Conservation (phyloP, 2,888 invertebrate species). For the Dasysyrphus tricinctus region DNA sequence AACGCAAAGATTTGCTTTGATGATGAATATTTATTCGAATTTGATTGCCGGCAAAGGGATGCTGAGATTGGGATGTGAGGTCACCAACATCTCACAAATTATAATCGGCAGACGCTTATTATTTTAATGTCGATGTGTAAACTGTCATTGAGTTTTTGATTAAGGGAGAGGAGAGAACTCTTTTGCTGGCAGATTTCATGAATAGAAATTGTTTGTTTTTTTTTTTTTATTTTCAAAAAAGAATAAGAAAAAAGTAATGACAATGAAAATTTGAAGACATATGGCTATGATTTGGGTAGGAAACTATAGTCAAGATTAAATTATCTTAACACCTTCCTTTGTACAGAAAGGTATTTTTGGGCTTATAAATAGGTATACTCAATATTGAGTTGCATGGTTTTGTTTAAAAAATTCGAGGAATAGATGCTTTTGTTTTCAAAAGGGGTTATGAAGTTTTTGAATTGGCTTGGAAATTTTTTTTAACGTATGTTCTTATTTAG, state of each 20-base stretch:
- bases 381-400: not conserved
- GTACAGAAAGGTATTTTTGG: not conserved
- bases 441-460: not conserved
- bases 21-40: slow-evolving; percentile 69
- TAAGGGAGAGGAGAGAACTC: not conserved
- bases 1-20: slow-evolving; percentile 67
- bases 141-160: slow-evolving; percentile 41
- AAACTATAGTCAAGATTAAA: not conserved
- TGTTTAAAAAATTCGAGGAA: slow-evolving; percentile 13
- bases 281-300: not conserved
- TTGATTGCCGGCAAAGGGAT: slow-evolving; percentile 64
- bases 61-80: slow-evolving; percentile 14
- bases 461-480: not conserved
- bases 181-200: slow-evolving; percentile 20
- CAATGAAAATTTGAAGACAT: slow-evolving; percentile 3
- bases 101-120: slow-evolving; percentile 51
- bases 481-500: not conserved
- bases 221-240: not conserved
- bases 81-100: slow-evolving; percentile 30
- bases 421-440: not conserved
- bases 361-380: not conserved
- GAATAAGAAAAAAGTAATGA: not conserved
- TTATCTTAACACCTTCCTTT: slow-evolving; percentile 17
- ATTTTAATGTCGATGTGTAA: slow-evolving; percentile 43
- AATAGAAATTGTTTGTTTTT: not conserved